A percentile compares a stretch with the other conserved stretches of the same genome.
Conservation (phyloP, 1,140 invertebrate genomes). For the Micrasema longulum region DNA sequence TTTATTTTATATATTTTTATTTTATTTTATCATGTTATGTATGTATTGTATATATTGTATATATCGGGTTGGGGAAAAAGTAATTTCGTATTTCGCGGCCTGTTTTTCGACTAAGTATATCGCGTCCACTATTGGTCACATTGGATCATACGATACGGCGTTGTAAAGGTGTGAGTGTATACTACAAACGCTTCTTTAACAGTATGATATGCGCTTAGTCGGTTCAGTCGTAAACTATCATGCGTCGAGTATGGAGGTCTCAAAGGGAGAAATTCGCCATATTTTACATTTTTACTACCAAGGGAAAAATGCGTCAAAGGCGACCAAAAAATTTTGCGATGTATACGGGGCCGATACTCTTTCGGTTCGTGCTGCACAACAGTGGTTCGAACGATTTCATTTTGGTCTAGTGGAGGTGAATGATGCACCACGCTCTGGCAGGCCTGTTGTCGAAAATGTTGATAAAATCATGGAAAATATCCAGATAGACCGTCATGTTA, state of each 20-base stretch:
- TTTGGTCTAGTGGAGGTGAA: conserved; percentile 17
- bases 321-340: conserved; percentile 16
- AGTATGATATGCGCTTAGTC: too few species aligned
- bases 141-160: not conserved
- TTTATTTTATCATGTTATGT: too few species aligned
- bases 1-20: too few species aligned
- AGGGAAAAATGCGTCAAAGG: too few species aligned
- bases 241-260: too few species aligned
- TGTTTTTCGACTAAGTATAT: conserved; percentile 29
- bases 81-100: not conserved
- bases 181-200: too few species aligned
- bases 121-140: conserved; percentile 4
- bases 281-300: too few species aligned
- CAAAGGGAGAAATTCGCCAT: too few species aligned
- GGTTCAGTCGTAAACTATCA: too few species aligned
- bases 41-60: too few species aligned
- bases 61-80: conserved; percentile 1
- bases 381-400: conserved; percentile 21
- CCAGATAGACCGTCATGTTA: conserved; percentile 20
- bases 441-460: conserved; percentile 16
- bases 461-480: conserved; percentile 24
- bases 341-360: conserved; percentile 18
- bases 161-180: conserved; percentile 19
- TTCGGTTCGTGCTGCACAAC: conserved; percentile 24
- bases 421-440: conserved; percentile 24